A percentile compares a stretch with the other conserved stretches of the same genome.
Evolutionary conservation across 2,113 vertebrate species (phyloP).

Genomic region (Gallinago paraguaiae): DNA sequence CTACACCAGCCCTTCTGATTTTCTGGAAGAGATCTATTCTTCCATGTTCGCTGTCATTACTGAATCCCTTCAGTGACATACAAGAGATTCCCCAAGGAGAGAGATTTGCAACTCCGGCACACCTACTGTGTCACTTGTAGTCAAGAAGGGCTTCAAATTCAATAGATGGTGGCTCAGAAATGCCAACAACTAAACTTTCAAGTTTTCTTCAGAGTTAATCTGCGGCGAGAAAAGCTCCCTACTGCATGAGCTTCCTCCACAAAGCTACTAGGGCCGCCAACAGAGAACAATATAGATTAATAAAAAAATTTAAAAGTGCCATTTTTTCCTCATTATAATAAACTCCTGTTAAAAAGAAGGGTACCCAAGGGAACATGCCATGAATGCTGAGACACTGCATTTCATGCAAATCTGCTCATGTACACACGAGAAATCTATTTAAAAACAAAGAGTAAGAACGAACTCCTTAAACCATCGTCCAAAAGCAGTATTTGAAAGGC

Average conservation of each 20-base stretch:
- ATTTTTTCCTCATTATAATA: constrained; percentile 9
- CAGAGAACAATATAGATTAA: constrained; percentile 14
- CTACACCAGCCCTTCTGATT: background rate
- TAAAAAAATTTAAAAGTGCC: background rate
- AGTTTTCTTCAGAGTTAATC: background rate
- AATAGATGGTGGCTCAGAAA: background rate
- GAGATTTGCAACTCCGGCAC: background rate
- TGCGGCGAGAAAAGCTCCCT: background rate
- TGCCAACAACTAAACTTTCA: background rate
- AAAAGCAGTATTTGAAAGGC: constrained; percentile 6
- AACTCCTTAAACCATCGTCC: background rate
- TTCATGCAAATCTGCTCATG: background rate
- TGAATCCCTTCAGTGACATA: background rate
- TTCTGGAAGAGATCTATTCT: background rate
- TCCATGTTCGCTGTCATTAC: background rate
- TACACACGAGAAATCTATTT: constrained; percentile 5
- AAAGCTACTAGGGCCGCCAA: background rate
- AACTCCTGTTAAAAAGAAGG: background rate
- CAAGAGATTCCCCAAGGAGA: background rate
- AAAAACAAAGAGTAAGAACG: background rate
- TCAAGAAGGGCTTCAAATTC: background rate
- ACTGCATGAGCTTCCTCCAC: background rate
- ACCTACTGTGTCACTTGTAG: background rate
- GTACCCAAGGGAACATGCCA: background rate
- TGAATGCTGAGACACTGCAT: background rate